These are phyloP conservation scores for Gavia stellata DNA, from an alignment of 2,113 vertebrate species.

Conservation along the genomic window DNA sequence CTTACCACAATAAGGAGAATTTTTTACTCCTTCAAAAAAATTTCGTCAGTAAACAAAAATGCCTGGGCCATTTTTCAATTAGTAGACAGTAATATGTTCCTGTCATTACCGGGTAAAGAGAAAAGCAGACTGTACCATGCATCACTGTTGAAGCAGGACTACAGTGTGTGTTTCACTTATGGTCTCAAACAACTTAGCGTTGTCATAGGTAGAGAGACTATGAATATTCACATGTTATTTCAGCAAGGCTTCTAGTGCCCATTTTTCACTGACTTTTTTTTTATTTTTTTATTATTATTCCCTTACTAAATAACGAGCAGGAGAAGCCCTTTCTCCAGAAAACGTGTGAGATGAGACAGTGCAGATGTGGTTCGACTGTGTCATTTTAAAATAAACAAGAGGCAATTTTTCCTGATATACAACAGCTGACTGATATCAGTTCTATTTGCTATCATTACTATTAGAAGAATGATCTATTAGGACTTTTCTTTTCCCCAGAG, in stretches of 20 bases:
- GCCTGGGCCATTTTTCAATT: neutral
- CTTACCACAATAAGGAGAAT: neutral
- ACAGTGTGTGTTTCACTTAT: neutral
- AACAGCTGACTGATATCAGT: slow-evolving; percentile 29
- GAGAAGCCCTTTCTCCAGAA: neutral
- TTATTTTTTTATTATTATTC: neutral
- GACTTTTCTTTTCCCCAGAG: slow-evolving; percentile 40
- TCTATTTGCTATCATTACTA: slow-evolving; percentile 32
- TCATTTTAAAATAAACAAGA: slow-evolving; percentile 31
- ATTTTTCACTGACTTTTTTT: neutral
- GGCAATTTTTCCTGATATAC: slow-evolving; percentile 13
- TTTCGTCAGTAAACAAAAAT: neutral
- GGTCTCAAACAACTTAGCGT: neutral
- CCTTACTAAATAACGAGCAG: neutral
- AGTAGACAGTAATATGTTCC: neutral
- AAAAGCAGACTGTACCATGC: neutral
- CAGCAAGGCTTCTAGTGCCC: neutral
- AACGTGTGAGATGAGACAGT: slow-evolving; percentile 11
- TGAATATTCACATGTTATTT: neutral
- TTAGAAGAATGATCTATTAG: slow-evolving; percentile 50
- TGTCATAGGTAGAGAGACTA: neutral
- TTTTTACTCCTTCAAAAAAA: neutral
- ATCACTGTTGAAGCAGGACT: neutral
- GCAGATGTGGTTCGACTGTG: neutral
- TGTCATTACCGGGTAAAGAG: neutral